A percentile compares a stretch with the other conserved stretches of the same genome.
Evolutionary conservation across 2,888 invertebrate genomes (phyloP).

Genomic region (Sarcophaga carnaria): DNA sequence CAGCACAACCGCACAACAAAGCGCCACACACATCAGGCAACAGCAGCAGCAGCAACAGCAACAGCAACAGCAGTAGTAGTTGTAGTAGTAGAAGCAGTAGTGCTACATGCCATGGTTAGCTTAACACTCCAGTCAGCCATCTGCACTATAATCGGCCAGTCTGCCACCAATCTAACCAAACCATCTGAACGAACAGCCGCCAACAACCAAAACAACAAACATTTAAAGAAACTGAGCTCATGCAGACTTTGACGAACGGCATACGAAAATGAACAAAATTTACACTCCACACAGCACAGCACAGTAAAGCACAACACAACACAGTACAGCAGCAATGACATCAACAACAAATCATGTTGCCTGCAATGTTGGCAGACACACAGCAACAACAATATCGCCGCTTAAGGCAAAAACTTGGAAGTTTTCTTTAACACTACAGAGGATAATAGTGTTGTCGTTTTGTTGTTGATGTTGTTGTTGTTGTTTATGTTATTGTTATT

Average conservation of each 20-base stretch:
- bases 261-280: slow-evolving; percentile 19
- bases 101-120: slow-evolving; percentile 31
- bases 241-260: slow-evolving; percentile 40
- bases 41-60: slow-evolving; percentile 19
- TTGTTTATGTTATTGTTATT: slow-evolving; percentile 17
- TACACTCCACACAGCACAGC: slow-evolving; percentile 32
- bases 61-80: slow-evolving; percentile 46
- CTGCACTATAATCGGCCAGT: slow-evolving; percentile 48
- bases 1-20: slow-evolving; percentile 48
- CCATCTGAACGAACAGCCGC: slow-evolving; percentile 18
- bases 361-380: slow-evolving; percentile 51
- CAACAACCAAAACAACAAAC: slow-evolving; percentile 37
- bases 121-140: slow-evolving; percentile 49
- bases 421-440: slow-evolving; percentile 37
- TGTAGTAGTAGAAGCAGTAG: slow-evolving; percentile 39
- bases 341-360: slow-evolving; percentile 3
- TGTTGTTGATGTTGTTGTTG: background rate
- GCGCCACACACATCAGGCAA: slow-evolving; percentile 8
- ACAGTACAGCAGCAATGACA: slow-evolving; percentile 33
- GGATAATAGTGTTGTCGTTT: background rate
- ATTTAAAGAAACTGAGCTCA: slow-evolving; percentile 21
- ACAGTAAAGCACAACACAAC: background rate
- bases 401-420: slow-evolving; percentile 31
- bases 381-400: slow-evolving; percentile 4
- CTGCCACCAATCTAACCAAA: slow-evolving; percentile 1